Evolutionary conservation across 2,113 vertebrate species (phyloP).

Genomic region (Scomber japonicus): DNA sequence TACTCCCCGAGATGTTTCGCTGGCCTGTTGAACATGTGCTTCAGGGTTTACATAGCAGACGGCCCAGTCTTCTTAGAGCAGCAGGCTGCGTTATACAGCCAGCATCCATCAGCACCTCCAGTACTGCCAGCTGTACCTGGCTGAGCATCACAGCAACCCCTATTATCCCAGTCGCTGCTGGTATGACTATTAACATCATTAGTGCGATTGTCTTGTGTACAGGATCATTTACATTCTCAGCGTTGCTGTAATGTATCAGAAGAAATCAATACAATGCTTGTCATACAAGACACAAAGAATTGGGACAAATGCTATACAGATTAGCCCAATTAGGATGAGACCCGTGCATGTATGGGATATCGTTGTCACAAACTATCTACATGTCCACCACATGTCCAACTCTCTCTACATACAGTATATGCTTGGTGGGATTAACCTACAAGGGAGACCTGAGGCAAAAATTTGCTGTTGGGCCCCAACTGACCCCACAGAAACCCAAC

Average conservation of each 20-base stretch:
- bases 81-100: slow-evolving; percentile 34
- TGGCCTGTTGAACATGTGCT: slow-evolving; percentile 65
- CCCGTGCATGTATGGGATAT: not conserved
- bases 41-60: slow-evolving; percentile 71
- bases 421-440: not conserved
- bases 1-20: slow-evolving; percentile 78
- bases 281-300: not conserved
- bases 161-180: slow-evolving; percentile 18
- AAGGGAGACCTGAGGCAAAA: not conserved
- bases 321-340: not conserved
- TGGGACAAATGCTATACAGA: not conserved
- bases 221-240: too few relatives aligned
- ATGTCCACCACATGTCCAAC: not conserved
- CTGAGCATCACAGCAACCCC: not conserved
- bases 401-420: not conserved
- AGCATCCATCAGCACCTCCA: slow-evolving; percentile 56
- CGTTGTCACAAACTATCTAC: not conserved
- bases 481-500: not conserved
- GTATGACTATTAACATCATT: slow-evolving; percentile 23
- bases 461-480: not conserved
- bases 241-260: too few relatives aligned
- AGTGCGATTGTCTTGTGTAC: not conserved
- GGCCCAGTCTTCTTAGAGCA: slow-evolving; percentile 14
- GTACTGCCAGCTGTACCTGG: slow-evolving; percentile 43
- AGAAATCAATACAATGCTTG: slow-evolving; percentile 5